Conservation (phyloP, 2,888 invertebrate genomes). For the Ormyrus rosae region DNA sequence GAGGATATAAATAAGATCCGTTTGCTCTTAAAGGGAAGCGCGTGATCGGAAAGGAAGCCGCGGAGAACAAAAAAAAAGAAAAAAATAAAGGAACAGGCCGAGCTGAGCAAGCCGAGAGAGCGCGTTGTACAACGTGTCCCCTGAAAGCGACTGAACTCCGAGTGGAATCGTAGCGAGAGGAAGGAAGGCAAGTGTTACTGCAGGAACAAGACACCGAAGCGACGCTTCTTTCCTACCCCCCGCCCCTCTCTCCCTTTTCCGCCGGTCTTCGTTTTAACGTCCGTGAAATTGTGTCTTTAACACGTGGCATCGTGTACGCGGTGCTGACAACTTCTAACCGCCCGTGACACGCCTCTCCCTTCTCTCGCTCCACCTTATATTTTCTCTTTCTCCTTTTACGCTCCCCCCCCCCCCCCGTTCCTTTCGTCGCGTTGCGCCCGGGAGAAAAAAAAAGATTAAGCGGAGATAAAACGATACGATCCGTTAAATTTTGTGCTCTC, state of each 20-base stretch:
- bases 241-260: not conserved
- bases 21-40: conserved; percentile 5
- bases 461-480: conserved; percentile 32
- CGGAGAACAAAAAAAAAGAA: not conserved
- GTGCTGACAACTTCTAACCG: conserved; percentile 35
- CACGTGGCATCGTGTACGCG: conserved; percentile 29
- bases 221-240: conserved; percentile 1
- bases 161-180: conserved; percentile 23
- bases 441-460: not conserved
- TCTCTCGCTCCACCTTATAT: not conserved
- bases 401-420: not conserved
- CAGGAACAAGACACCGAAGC: conserved; percentile 35
- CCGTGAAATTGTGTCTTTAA: conserved; percentile 50
- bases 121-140: conserved; percentile 21
- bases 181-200: not conserved
- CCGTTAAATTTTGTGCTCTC: conserved; percentile 35
- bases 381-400: not conserved
- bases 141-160: conserved; percentile 37
- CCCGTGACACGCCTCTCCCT: conserved; percentile 12
- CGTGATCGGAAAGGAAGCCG: not conserved
- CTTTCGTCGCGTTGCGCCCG: not conserved
- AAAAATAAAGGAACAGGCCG: not conserved
- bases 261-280: not conserved
- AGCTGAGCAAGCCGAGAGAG: conserved; percentile 4
- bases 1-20: not conserved